Conservation (phyloP, 1,140 invertebrate genomes). For the Bombus soroeensis region DNA sequence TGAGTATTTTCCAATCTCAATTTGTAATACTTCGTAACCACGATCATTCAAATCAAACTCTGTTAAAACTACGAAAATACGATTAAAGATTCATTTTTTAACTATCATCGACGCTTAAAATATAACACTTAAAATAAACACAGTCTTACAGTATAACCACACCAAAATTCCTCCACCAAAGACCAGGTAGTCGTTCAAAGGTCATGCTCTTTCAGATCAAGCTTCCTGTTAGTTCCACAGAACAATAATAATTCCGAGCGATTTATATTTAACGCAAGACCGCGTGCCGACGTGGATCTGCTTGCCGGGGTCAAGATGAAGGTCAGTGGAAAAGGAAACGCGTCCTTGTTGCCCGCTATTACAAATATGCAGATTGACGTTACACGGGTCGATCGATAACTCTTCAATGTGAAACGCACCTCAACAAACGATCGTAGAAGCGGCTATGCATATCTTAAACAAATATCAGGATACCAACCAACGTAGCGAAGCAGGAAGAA, state of each 20-base stretch:
- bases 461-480: constrained; percentile 7
- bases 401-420: constrained; percentile 28
- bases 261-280: constrained; percentile 38
- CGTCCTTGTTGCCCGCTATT: constrained; percentile 43
- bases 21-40: no score
- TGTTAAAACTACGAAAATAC: no score
- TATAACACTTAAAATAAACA: background rate
- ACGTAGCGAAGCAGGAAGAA: background rate
- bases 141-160: background rate
- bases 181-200: constrained; percentile 15
- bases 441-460: constrained; percentile 26
- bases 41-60: no score
- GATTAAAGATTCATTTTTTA: no score
- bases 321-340: constrained; percentile 53
- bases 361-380: constrained; percentile 52
- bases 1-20: no score
- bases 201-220: background rate
- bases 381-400: constrained; percentile 52
- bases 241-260: constrained; percentile 3
- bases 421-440: background rate
- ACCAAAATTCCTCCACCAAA: background rate
- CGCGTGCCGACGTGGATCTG: constrained; percentile 1
- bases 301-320: constrained; percentile 56
- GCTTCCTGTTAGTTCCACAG: background rate
- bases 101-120: background rate